phyloP scores from a whole-genome alignment of 2,113 vertebrate species.

The Pongo pygmaeus region DNA sequence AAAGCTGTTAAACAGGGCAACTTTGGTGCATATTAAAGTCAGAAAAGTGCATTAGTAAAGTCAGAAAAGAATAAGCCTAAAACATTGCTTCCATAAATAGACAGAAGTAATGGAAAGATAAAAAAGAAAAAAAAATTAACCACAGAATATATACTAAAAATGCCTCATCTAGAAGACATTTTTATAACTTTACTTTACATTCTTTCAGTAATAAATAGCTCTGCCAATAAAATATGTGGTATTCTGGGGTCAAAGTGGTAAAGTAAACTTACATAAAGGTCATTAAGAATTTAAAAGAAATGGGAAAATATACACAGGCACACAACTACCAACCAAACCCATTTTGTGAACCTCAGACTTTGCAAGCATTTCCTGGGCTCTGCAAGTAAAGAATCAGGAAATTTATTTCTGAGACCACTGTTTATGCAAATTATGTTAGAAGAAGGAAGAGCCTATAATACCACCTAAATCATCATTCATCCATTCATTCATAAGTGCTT shows the following conservation, averaged over 20 bases:
- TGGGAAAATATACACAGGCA: too few species aligned
- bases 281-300: background rate
- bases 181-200: background rate
- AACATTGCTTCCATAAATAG: background rate
- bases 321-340: background rate
- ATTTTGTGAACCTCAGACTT: background rate
- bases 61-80: background rate
- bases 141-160: background rate
- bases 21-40: background rate
- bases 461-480: background rate
- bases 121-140: background rate
- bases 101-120: background rate
- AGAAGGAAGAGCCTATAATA: background rate
- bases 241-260: background rate
- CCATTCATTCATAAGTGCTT: fast-evolving
- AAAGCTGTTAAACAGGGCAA: conserved; percentile 40
- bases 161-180: background rate
- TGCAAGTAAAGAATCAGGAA: background rate
- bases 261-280: background rate
- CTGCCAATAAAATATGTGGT: background rate
- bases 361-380: background rate
- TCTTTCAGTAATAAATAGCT: background rate
- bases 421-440: background rate
- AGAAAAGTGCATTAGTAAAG: conserved; percentile 6
- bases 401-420: background rate